Evolutionary conservation across 1,140 invertebrate species (phyloP).

Genomic region (Coenobita brevimanus): DNA sequence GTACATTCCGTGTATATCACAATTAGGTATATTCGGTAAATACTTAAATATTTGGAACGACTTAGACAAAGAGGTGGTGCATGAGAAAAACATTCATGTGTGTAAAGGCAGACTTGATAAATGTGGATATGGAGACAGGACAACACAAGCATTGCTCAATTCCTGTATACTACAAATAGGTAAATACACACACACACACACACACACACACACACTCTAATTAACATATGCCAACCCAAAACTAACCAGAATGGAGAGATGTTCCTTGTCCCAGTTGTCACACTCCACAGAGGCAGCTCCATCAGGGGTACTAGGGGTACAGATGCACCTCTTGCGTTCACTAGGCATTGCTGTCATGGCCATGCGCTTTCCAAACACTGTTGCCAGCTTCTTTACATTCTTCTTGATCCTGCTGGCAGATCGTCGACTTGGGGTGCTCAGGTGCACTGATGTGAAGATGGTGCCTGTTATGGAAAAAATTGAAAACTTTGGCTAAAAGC

Average conservation of each 20-base stretch:
- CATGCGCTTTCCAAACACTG: slow-evolving; percentile 81
- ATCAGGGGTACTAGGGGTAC: slow-evolving; percentile 75
- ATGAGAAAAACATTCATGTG: too few species aligned
- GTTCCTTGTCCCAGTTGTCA: slow-evolving; percentile 67
- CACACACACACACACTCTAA: too few species aligned
- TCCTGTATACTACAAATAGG: too few species aligned
- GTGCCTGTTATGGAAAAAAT: slow-evolving; percentile 43
- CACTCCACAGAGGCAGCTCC: slow-evolving; percentile 74
- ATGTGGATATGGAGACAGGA: too few species aligned
- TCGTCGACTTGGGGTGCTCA: slow-evolving; percentile 80
- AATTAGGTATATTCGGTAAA: too few species aligned
- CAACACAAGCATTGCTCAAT: too few species aligned
- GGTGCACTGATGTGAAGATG: slow-evolving; percentile 68
- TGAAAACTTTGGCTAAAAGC: neutral
- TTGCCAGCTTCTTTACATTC: slow-evolving; percentile 80
- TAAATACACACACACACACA: too few species aligned
- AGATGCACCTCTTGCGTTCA: slow-evolving; percentile 83
- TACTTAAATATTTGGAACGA: too few species aligned
- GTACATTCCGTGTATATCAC: too few species aligned
- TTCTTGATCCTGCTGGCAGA: slow-evolving; percentile 76
- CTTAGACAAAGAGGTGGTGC: too few species aligned
- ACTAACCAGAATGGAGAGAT: slow-evolving; percentile 43
- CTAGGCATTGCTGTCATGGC: slow-evolving; percentile 79
- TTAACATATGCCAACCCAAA: neutral
- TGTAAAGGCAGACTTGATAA: too few species aligned